Conservation (phyloP, 2,888 invertebrate species). For the Phoenoteleia sp. region DNA sequence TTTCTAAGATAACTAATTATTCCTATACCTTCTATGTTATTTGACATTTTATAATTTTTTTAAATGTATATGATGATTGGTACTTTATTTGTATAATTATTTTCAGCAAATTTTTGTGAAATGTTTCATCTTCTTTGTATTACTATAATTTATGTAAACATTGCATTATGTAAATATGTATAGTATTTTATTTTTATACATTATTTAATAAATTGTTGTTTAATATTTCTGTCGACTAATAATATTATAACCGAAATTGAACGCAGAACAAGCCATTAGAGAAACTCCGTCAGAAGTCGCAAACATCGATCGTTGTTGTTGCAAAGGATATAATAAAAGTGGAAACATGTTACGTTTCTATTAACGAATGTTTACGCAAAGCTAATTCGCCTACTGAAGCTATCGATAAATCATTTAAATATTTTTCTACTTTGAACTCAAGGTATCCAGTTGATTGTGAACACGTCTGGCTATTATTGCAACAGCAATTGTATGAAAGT, state of each 20-base stretch:
- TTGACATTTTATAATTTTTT: too few relatives aligned
- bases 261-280: background rate
- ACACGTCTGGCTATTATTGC: constrained; percentile 32
- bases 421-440: constrained; percentile 19
- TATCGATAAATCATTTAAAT: constrained; percentile 25
- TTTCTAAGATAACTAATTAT: too few relatives aligned
- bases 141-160: too few relatives aligned
- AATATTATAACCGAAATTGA: constrained; percentile 2
- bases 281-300: background rate
- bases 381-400: background rate
- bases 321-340: background rate
- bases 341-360: constrained; percentile 4
- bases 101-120: too few relatives aligned
- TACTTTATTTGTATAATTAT: too few relatives aligned
- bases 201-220: background rate
- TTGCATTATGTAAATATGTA: background rate
- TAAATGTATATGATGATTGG: too few relatives aligned
- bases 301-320: constrained; percentile 14
- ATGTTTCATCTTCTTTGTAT: too few relatives aligned
- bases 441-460: constrained; percentile 28
- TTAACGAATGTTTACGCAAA: background rate
- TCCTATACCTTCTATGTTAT: too few relatives aligned
- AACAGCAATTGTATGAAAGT: constrained; percentile 25
- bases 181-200: background rate
- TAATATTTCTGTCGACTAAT: constrained; percentile 5